Conservation (phyloP, 2,113 vertebrate genomes). For the Entelurus aequoreus region DNA sequence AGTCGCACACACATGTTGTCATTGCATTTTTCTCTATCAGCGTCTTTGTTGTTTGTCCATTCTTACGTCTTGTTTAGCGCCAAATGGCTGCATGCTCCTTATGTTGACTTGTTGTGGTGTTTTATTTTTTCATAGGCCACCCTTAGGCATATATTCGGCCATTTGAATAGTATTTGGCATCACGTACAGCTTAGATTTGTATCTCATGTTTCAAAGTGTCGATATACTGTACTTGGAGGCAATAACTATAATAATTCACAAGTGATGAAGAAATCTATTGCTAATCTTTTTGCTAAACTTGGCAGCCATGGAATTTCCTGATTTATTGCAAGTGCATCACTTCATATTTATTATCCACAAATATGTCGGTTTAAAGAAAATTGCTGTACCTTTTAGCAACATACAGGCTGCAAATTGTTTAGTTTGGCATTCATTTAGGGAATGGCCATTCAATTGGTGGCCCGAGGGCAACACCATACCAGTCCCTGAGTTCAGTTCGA, state of each 20-base stretch:
- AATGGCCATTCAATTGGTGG: no score
- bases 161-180: not conserved
- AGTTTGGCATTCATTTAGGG: constrained; percentile 29
- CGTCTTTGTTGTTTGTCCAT: constrained; percentile 48
- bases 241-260: constrained; percentile 42
- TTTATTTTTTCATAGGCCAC: not conserved
- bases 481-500: no score
- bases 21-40: constrained; percentile 85
- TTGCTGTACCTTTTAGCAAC: constrained; percentile 61
- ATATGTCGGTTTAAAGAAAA: constrained; percentile 59
- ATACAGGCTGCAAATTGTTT: constrained; percentile 54
- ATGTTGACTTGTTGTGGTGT: not conserved
- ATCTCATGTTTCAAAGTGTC: not conserved
- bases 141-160: not conserved
- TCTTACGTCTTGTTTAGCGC: constrained; percentile 47
- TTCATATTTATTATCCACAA: constrained; percentile 70
- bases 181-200: constrained; percentile 15
- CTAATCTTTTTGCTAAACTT: constrained; percentile 41
- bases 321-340: constrained; percentile 46
- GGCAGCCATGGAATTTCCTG: constrained; percentile 61
- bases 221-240: constrained; percentile 2
- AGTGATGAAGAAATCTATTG: constrained; percentile 37
- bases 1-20: constrained; percentile 86
- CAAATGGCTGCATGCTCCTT: not conserved
- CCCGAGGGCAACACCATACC: no score